Percentiles rank a stretch among this genome's conserved stretches.
These are phyloP conservation scores for Cephus pygmeus DNA, from an alignment of 2,888 invertebrate species.

Conservation along the genomic window DNA sequence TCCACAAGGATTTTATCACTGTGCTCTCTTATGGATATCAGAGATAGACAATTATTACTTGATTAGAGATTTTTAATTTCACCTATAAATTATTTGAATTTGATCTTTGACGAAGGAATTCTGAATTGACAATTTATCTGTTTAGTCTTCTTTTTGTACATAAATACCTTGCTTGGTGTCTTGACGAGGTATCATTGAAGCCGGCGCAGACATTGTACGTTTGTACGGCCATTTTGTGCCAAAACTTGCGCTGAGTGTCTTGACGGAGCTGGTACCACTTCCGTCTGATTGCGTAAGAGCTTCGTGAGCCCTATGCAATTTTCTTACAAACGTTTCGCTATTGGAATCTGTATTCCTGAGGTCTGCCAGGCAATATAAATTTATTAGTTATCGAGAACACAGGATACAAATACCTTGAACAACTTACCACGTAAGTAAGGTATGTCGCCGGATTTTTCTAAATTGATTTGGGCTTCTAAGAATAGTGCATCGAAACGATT, in stretches of 20 bases:
- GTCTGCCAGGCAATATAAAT: slow-evolving; percentile 69
- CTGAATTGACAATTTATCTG: slow-evolving; percentile 4
- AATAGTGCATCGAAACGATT: slow-evolving; percentile 95
- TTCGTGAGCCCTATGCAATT: slow-evolving; percentile 89
- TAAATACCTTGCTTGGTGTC: slow-evolving; percentile 75
- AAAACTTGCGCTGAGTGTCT: slow-evolving; percentile 88
- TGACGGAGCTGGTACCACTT: slow-evolving; percentile 71
- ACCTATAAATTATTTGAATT: background rate
- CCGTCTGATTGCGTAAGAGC: slow-evolving; percentile 83
- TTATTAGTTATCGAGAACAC: background rate
- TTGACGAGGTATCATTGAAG: slow-evolving; percentile 81
- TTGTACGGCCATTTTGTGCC: slow-evolving; percentile 96
- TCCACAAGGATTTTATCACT: background rate
- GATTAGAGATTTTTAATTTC: background rate
- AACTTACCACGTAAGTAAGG: slow-evolving; percentile 80
- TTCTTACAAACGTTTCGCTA: slow-evolving; percentile 86
- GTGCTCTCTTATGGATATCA: background rate
- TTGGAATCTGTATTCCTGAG: slow-evolving; percentile 88
- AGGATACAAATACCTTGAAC: background rate
- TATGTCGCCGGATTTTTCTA: slow-evolving; percentile 87
- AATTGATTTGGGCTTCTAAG: slow-evolving; percentile 93
- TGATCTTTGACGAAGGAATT: background rate
- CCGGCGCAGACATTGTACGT: slow-evolving; percentile 93
- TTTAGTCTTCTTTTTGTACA: background rate
- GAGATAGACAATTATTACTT: background rate